A percentile compares a stretch with the other conserved stretches of the same genome.
Evolutionary conservation across 2,797 vertebrate genomes (phyloP).

Genomic region (Lates japonicus): DNA sequence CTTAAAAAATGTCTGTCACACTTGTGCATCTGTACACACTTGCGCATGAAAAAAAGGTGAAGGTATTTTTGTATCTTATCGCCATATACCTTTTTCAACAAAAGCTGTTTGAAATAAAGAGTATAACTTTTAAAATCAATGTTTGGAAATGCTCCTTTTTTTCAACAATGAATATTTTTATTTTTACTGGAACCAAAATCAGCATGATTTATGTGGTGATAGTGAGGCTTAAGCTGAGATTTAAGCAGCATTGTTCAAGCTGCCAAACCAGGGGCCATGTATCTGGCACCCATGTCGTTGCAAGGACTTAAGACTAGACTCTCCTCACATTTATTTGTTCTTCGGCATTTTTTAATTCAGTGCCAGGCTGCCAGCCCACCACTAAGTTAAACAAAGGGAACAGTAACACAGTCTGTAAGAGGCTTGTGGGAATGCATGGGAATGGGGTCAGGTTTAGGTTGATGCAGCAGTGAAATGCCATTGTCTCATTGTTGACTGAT

Average conservation of each 20-base stretch:
- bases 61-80: slow-evolving; percentile 64
- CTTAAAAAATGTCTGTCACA: slow-evolving; percentile 39
- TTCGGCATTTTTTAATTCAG: slow-evolving; percentile 54
- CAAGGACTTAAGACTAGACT: slow-evolving; percentile 55
- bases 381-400: slow-evolving; percentile 58
- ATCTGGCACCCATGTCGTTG: slow-evolving; percentile 47
- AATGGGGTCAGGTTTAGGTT: slow-evolving; percentile 69
- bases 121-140: slow-evolving; percentile 48
- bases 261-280: slow-evolving; percentile 52
- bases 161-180: neutral
- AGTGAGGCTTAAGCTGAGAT: slow-evolving; percentile 26
- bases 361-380: slow-evolving; percentile 44
- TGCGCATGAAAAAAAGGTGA: slow-evolving; percentile 51
- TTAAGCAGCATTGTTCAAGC: slow-evolving; percentile 40
- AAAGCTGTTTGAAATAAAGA: slow-evolving; percentile 80
- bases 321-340: slow-evolving; percentile 60
- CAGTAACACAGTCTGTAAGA: slow-evolving; percentile 50
- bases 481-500: slow-evolving; percentile 3
- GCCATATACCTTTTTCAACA: slow-evolving; percentile 72
- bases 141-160: slow-evolving; percentile 24
- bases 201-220: slow-evolving; percentile 3
- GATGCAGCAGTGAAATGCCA: slow-evolving; percentile 44
- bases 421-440: slow-evolving; percentile 61
- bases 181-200: slow-evolving; percentile 20
- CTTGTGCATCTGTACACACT: slow-evolving; percentile 44